A percentile compares a stretch with the other conserved stretches of the same genome.
Conservation (phyloP, 2,797 vertebrate genomes). For the Gobio occitaniae region DNA sequence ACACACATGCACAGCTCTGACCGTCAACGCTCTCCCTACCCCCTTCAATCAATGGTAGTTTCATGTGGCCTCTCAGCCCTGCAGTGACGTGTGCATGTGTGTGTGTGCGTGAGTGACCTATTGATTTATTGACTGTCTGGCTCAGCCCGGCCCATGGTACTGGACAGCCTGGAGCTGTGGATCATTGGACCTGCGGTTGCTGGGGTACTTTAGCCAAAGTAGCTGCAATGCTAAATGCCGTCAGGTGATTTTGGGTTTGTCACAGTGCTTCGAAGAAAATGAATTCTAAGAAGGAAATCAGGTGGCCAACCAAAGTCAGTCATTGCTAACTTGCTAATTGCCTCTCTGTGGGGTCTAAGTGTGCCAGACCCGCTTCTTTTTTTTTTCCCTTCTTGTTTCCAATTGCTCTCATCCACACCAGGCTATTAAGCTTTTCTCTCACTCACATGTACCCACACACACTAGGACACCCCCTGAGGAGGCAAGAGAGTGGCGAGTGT, state of each 20-base stretch:
- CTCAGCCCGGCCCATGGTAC: constrained; percentile 66
- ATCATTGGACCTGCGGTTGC: constrained; percentile 55
- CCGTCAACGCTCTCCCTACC: constrained; percentile 53
- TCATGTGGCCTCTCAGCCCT: constrained; percentile 84
- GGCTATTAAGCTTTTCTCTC: constrained; percentile 46
- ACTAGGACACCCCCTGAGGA: constrained; percentile 52
- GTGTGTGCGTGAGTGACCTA: constrained; percentile 70
- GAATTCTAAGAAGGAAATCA: constrained; percentile 57
- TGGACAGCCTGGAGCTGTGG: constrained; percentile 77
- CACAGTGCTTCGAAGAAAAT: constrained; percentile 1
- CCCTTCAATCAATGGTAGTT: constrained; percentile 83
- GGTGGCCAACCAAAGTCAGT: constrained; percentile 75
- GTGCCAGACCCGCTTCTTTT: constrained; percentile 73
- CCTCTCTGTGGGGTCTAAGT: constrained; percentile 64
- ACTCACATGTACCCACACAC: constrained; percentile 50
- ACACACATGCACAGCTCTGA: constrained; percentile 56
- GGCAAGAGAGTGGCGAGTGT: constrained; percentile 56
- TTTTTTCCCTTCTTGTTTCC: constrained; percentile 27
- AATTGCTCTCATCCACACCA: constrained; percentile 41
- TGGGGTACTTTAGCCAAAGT: constrained; percentile 32
- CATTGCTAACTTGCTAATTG: constrained; percentile 60
- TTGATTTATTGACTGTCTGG: constrained; percentile 83
- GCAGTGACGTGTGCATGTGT: constrained; percentile 75
- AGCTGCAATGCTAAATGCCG: constrained; percentile 7
- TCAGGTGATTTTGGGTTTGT: background rate